Evolutionary conservation across 2,113 vertebrate genomes (phyloP), one percentile per base, ranked within the genome.

Genomic region (Gadus chalcogrammus): DNA sequence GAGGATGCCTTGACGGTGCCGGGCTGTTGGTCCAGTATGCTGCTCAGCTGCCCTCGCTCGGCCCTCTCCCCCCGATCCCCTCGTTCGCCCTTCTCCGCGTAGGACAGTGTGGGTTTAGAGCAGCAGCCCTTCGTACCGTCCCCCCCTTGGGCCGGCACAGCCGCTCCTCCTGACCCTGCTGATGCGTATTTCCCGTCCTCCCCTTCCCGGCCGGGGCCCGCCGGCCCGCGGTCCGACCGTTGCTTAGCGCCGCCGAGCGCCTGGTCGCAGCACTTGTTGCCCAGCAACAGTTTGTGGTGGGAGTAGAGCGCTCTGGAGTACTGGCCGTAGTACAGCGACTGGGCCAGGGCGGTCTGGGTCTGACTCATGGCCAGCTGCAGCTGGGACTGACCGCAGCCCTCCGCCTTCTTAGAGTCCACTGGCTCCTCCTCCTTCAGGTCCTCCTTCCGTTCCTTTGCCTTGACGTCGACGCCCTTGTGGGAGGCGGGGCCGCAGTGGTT

Each of bases 251-350:
- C 89, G 73, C 93, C 89, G 83, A 95, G 94, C 1, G 72, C 72
- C 82, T 98, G 95, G 72, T 98, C 97, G 61, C 96, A 98, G 79
- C 95, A 97, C 71, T 94, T 97, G 70, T 93, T 93, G 24, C 93
- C 92, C 91, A 98, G 91, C 79, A 98, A 83, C 18, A 96, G 92
- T 84, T 99, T 99, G 90, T 98, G 97, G 90, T 99, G 96, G 93
- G 97, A 93, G 69, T 97, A 95, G 16, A 97, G 92, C 69, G 96
- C 95, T n/a, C 98, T 94, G 24, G 97, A 94, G 79, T 99, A 99
- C 78, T 99, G 97, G 75, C 97, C 97, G 3, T 99, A 99, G 84
- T 97, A 99, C 80, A 99, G 93, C 15, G 97, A 98, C 92, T 99
- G 97, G 67, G 97, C 95, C 85, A 99, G 92, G 64, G 97, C 95